Evolutionary conservation across 1,140 invertebrate genomes (phyloP), one percentile per base, ranked within the genome.

Genomic region (Lepidurus apus): DNA sequence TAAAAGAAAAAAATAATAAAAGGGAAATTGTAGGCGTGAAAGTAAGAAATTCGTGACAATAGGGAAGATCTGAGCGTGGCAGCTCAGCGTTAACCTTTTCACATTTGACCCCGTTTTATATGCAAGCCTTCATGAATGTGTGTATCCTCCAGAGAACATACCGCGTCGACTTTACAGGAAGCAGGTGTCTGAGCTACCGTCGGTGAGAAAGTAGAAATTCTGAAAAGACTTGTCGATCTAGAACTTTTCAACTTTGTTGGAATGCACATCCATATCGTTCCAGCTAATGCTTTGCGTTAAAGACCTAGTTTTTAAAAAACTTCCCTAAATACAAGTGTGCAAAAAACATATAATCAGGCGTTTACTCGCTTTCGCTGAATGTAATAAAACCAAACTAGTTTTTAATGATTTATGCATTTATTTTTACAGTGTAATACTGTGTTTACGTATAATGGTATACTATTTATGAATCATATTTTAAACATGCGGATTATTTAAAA

Each of bases 1-100:
- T 2, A 10, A 65, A n/a, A 65, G 53, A 65, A 21, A 13, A 21
- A 10, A 65, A n/a, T n/a, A 21, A 65, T 13, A 13, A 21, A 65
- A 65, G 53, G 53, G 13, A 65, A 65, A 65, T 65, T 65, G 53
- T 65, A 65, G 53, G 53, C 53, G 53, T 65, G 53, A 13, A 65
- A 65, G 21, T 65, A 21, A 65, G 6, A 65, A 65, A 21, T 65
- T 65, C 53, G 53, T 65, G 53, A 65, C 53, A 65, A 21, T 65
- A 21, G 53, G 53, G 53, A 65, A 65, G 53, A 65, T 65, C 17
- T 65, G 53, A 65, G 53, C 53, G 21, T 65, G 53, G 17, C 21
- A 65, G 53, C 53, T 13, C 21, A n/a, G 21, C 21, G 9, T 17
- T 65, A 65, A 65, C 53, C 53, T 65, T 65, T 65, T 65, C 53